Evolutionary conservation across 2,888 invertebrate genomes (phyloP), one percentile per base, ranked within the genome.

Genomic region (Colostygia pectinataria): DNA sequence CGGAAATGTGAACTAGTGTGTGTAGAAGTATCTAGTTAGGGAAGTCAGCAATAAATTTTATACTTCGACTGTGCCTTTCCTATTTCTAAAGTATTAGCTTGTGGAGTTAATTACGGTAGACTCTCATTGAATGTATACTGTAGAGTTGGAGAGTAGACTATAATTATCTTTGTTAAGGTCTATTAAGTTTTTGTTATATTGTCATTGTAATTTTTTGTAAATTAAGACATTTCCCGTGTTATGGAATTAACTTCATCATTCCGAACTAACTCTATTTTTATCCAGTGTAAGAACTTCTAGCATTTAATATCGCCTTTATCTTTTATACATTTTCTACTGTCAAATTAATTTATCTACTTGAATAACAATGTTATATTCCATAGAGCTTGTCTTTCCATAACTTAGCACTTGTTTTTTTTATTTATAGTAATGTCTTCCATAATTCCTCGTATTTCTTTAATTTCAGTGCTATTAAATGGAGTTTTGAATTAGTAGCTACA

Each of bases 61-160:
- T 88, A 89, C 88, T 89, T 90, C 89, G 69, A 90, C 89, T 89
- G 90, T 90, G 90, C 90, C 90, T 90, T 90, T 88, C 85, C 89
- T 89, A 88, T 89, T 85, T 90, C 90, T 89, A 88, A 89, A 72
- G 77, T 83, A 81, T 83, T 87, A 88, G 84, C 84, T 82, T 82
- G 83, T 82, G 84, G 74, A 78, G 74, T 80, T 76, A 66, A 76
- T 77, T 75, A 78, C 82, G 72, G 74, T 84, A 81, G 81, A 77
- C 70, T 82, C 76, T 74, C 73, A 76, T 75, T 80, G 77, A 71
- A 71, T 80, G 79, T 89, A 83, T 84, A 86, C 77, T 77, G 74
- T 85, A 83, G 77, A 64, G 68, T 77, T 76, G 68, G 66, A 77
- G 66, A 64, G 64, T 75, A 75, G 72, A 68, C 65, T 72, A 66